phyloP scores from a whole-genome alignment of 2,113 vertebrate species.

The Nyctibius bracteatus region DNA sequence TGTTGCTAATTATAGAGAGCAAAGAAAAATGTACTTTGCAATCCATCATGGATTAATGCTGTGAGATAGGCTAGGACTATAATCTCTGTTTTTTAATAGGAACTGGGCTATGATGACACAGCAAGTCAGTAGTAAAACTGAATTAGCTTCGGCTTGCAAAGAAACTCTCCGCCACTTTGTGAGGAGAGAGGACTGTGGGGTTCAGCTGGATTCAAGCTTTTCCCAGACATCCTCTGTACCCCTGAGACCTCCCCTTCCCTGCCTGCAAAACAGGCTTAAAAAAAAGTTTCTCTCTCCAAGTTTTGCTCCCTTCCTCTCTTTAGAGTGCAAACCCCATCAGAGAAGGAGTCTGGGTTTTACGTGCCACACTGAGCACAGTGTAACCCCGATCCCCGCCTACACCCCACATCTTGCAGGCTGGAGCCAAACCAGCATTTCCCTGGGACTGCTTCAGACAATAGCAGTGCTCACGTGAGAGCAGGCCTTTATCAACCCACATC shows the following conservation, averaged over 20 bases:
- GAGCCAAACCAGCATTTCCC: background rate
- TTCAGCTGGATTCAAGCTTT: background rate
- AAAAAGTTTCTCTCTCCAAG: background rate
- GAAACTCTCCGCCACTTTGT: background rate
- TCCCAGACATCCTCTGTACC: background rate
- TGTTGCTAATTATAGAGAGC: background rate
- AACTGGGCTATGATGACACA: background rate
- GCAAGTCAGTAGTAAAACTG: background rate
- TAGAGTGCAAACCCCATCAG: background rate
- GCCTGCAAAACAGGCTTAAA: background rate
- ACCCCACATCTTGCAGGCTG: background rate
- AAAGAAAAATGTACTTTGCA: background rate
- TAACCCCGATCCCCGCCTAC: background rate
- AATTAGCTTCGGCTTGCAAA: background rate
- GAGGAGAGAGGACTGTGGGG: background rate
- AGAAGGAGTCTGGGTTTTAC: background rate
- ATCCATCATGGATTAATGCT: background rate
- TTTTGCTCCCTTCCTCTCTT: background rate
- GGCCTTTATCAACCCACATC: background rate
- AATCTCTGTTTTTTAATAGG: background rate
- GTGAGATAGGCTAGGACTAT: background rate
- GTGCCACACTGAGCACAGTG: fast-evolving
- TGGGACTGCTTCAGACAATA: background rate
- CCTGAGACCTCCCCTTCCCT: background rate
- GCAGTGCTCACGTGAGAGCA: background rate